Evolutionary conservation across 2,888 invertebrate genomes (phyloP).

Genomic region (Microdon myrmicae): DNA sequence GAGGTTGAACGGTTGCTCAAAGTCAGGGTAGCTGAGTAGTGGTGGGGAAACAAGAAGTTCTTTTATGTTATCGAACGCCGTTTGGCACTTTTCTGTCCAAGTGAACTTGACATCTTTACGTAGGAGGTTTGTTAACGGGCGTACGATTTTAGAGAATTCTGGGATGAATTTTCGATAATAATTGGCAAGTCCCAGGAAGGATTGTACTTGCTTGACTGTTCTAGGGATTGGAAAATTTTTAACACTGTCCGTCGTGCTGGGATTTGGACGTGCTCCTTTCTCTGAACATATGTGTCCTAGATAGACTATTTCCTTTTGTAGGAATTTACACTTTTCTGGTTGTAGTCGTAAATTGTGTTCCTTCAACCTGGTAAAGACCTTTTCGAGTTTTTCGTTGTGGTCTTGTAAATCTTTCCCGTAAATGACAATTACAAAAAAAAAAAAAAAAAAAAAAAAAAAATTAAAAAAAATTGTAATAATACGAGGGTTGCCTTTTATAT

Average conservation of each 20-base stretch:
- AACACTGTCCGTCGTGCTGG: constrained; percentile 13
- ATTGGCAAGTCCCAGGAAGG: constrained; percentile 17
- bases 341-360: constrained; percentile 16
- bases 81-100: constrained; percentile 3
- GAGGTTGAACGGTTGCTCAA: constrained; percentile 49
- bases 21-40: constrained; percentile 59
- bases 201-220: constrained; percentile 22
- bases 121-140: constrained; percentile 48
- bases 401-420: constrained; percentile 22
- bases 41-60: constrained; percentile 47
- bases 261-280: constrained; percentile 24
- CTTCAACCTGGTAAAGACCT: constrained; percentile 10
- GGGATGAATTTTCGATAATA: constrained; percentile 25
- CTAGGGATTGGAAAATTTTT: constrained; percentile 22
- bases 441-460: too few relatives aligned
- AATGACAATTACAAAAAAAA: too few relatives aligned
- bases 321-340: constrained; percentile 15
- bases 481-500: too few relatives aligned
- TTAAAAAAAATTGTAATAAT: too few relatives aligned
- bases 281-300: constrained; percentile 16
- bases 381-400: constrained; percentile 9
- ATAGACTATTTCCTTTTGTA: background rate
- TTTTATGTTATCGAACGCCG: constrained; percentile 26
- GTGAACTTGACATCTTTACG: constrained; percentile 13
- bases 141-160: constrained; percentile 28